Percentiles rank a stretch among this genome's conserved stretches.
phyloP scores from a whole-genome alignment of 1,140 invertebrate species.

The Musca vetustissima region DNA sequence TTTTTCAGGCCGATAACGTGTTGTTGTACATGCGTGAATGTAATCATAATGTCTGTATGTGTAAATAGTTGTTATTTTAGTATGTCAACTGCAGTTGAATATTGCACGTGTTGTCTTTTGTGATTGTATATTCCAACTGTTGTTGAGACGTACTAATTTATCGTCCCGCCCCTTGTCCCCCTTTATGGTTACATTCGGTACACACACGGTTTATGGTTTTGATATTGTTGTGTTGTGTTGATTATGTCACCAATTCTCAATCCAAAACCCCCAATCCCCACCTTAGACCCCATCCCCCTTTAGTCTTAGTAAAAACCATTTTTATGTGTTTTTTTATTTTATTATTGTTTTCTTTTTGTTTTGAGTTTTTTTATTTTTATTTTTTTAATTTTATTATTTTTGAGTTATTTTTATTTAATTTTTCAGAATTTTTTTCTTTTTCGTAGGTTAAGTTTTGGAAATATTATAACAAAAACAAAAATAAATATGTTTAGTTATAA shows the following conservation, averaged over 20 bases:
- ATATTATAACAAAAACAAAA: no score
- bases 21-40: neutral
- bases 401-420: constrained; percentile 3
- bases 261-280: no score
- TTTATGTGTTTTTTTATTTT: constrained; percentile 15
- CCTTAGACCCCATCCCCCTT: no score
- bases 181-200: neutral
- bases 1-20: no score
- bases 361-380: constrained; percentile 17
- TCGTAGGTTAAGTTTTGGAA: no score
- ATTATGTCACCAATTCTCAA: no score
- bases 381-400: constrained; percentile 9
- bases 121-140: constrained; percentile 52
- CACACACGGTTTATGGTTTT: no score
- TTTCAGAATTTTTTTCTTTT: neutral
- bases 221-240: no score
- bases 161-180: neutral
- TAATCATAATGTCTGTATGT: constrained; percentile 25
- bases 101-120: constrained; percentile 55
- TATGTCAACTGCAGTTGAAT: constrained; percentile 38
- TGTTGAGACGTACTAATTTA: constrained; percentile 7
- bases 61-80: constrained; percentile 17
- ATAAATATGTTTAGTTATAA: no score
- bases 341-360: neutral
- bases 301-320: neutral